These are phyloP conservation scores for Crossocerus cetratus DNA, from an alignment of 2,888 invertebrate genomes.

Conservation along the genomic window DNA sequence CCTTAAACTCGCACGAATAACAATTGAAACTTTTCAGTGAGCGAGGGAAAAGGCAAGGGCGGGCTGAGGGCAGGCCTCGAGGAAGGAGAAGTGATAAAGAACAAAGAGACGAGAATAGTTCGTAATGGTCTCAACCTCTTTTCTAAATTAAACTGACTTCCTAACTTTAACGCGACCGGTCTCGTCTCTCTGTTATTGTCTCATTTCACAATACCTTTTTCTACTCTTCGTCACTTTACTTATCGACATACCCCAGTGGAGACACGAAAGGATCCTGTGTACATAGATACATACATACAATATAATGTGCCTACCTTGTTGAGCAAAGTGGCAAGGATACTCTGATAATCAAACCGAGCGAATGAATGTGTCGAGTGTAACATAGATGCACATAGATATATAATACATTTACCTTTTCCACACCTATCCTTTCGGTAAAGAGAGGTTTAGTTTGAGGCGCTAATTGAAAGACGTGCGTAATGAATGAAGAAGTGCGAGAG, in stretches of 20 bases:
- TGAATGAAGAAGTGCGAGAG: slow-evolving; percentile 35
- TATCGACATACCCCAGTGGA: too few relatives aligned
- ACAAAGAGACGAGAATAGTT: slow-evolving; percentile 28
- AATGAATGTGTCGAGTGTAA: not conserved
- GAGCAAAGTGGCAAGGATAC: slow-evolving; percentile 8
- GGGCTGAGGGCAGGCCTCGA: not conserved
- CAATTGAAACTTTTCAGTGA: not conserved
- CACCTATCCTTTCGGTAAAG: too few relatives aligned
- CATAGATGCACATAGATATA: not conserved
- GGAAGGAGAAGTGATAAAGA: not conserved
- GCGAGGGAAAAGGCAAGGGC: not conserved
- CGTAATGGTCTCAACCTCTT: not conserved
- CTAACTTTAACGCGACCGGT: too few relatives aligned
- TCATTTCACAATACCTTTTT: too few relatives aligned
- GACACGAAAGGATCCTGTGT: not conserved
- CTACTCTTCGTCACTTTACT: too few relatives aligned
- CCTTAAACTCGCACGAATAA: slow-evolving; percentile 22
- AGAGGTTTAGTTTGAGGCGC: too few relatives aligned
- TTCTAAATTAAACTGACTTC: not conserved
- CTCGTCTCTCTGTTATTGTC: too few relatives aligned
- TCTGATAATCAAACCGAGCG: not conserved
- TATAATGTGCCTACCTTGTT: not conserved
- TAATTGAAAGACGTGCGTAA: not conserved
- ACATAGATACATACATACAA: too few relatives aligned
- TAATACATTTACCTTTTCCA: not conserved